Evolutionary conservation across 2,797 vertebrate genomes (phyloP).

Genomic region (Halcyon chelicuti): DNA sequence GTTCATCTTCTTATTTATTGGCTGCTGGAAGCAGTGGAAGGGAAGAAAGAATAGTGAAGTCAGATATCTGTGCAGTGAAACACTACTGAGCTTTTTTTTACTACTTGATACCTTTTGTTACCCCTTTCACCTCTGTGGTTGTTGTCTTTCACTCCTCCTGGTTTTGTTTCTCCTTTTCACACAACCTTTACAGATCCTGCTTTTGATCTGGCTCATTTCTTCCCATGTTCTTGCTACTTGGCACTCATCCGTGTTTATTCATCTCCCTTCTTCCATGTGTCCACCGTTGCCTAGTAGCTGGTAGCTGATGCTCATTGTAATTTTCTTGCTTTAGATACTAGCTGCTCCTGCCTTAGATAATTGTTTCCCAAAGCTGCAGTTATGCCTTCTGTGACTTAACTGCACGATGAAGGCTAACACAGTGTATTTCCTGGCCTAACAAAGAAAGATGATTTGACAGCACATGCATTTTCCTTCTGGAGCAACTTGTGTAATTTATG

Average conservation of each 20-base stretch:
- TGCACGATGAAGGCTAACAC: not conserved
- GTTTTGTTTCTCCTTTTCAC: not conserved
- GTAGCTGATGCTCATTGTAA: not conserved
- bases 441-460: not conserved
- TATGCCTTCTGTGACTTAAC: not conserved
- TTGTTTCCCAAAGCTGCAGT: not conserved
- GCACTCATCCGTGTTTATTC: not conserved
- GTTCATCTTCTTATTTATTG: not conserved
- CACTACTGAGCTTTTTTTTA: not conserved
- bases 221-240: not conserved
- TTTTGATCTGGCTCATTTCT: not conserved
- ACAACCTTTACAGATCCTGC: not conserved
- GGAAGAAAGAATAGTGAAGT: not conserved
- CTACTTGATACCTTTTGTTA: not conserved
- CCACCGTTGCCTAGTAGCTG: not conserved
- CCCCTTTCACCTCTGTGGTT: not conserved
- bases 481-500: not conserved
- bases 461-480: not conserved
- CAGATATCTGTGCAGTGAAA: not conserved
- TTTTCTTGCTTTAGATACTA: not conserved
- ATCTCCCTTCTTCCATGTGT: not conserved
- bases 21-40: not conserved
- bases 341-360: not conserved
- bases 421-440: not conserved
- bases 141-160: not conserved